Evolutionary conservation across 2,113 vertebrate species (phyloP), one percentile per base, ranked within the genome.

Genomic region (Melanocharis versteri): DNA sequence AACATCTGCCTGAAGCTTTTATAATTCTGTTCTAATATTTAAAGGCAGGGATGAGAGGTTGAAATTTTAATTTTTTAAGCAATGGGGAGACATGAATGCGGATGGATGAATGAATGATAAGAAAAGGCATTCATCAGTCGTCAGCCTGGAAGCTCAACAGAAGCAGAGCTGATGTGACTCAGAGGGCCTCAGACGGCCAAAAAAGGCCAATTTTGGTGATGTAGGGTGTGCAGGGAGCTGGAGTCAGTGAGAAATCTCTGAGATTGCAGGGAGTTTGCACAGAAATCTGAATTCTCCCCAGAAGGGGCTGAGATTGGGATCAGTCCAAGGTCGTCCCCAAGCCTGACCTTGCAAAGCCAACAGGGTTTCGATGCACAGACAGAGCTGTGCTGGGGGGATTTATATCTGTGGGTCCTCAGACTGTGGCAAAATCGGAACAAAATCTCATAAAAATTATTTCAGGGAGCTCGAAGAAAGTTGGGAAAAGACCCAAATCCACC

Each of bases 401-500:
- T 24, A 0, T 8, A 18, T 5, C 58, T 15, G 0, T 1, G 0
- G 2, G 14, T 70, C 6, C 39, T 20, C 39, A 2, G 1, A 27
- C 6, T 19, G 18, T 3, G 37, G 23, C 23, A 42, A 54, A 53
- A 39, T 24, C 7, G 58, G 24, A 64, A 21, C 3, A 35, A 68
- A 72, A 72, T 9, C 10, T 84, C 23, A 8, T 17, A 4, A 64
- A 58, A 60, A 42, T 4, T 0, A 13, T 27, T 65, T 45, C 18
- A 33, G 31, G 21, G 56, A 61, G 24, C n/a, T 84, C 5, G 0
- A 1, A 26, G 72, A 7, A 89, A 27, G 47, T 2, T 57, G 37
- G 19, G 30, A 4, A 44, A 68, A 48, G 39, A 19, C 8, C 31
- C 4, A 1, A 12, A 39, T 26, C 20, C 58, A 30, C 11, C 30